phyloP scores from a whole-genome alignment of 2,797 vertebrate species.

The Paguma larvata region DNA sequence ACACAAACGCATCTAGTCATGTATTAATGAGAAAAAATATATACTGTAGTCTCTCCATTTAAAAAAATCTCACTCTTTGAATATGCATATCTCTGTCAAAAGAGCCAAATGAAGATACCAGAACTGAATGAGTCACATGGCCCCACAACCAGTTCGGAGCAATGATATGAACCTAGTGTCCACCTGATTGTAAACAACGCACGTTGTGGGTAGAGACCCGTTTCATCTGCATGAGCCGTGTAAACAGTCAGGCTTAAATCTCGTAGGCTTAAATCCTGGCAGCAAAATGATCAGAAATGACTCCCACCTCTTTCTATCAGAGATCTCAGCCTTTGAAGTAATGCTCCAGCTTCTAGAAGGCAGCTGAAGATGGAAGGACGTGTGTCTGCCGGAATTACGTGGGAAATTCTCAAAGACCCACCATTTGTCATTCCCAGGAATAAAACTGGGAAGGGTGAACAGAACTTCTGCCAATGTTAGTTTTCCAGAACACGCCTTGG shows the following conservation, averaged over 20 bases:
- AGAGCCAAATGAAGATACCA: neutral
- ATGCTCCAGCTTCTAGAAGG: neutral
- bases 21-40: neutral
- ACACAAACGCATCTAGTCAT: neutral
- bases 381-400: neutral
- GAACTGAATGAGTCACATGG: neutral
- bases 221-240: neutral
- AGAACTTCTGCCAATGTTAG: slow-evolving; percentile 63
- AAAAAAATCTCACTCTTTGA: neutral
- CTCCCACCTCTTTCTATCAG: neutral
- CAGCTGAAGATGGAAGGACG: neutral
- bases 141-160: neutral
- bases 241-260: neutral
- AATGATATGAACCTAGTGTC: neutral
- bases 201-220: neutral
- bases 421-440: neutral
- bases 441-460: slow-evolving; percentile 38
- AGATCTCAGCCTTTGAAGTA: neutral
- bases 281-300: neutral
- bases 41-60: neutral
- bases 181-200: neutral
- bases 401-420: slow-evolving; percentile 28
- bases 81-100: neutral
- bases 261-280: neutral
- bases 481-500: slow-evolving; percentile 77